Evolutionary conservation across 2,888 invertebrate genomes (phyloP).

Genomic region (Eupeodes latifasciatus): DNA sequence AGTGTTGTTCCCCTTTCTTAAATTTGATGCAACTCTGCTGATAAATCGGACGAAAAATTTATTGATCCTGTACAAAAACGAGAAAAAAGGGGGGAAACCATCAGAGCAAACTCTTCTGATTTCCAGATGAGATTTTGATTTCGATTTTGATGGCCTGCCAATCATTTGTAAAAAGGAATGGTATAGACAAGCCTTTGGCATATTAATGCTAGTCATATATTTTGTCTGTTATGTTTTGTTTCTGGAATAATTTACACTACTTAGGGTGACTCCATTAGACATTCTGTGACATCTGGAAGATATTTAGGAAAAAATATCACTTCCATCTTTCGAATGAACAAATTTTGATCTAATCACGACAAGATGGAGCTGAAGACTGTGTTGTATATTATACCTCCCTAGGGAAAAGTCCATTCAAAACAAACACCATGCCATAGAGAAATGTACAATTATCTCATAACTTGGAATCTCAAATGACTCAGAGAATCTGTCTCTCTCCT

Average conservation of each 20-base stretch:
- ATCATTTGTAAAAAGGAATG: slow-evolving; percentile 49
- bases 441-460: slow-evolving; percentile 45
- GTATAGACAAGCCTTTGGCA: slow-evolving; percentile 63
- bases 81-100: slow-evolving; percentile 3
- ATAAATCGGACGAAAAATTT: slow-evolving; percentile 70
- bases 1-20: neutral
- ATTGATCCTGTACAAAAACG: slow-evolving; percentile 63
- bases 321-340: slow-evolving; percentile 46
- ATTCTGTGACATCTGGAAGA: slow-evolving; percentile 49
- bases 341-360: slow-evolving; percentile 32
- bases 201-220: slow-evolving; percentile 40
- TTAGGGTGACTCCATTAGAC: slow-evolving; percentile 48
- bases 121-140: slow-evolving; percentile 52
- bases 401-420: slow-evolving; percentile 55
- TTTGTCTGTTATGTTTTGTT: neutral
- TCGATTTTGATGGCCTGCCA: slow-evolving; percentile 75
- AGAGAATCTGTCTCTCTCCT: slow-evolving; percentile 28
- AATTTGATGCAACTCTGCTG: slow-evolving; percentile 40
- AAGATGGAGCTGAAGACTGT: slow-evolving; percentile 4
- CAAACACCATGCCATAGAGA: neutral
- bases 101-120: slow-evolving; percentile 13
- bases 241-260: slow-evolving; percentile 42
- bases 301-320: slow-evolving; percentile 42
- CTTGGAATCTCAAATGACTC: slow-evolving; percentile 46
- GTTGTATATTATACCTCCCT: slow-evolving; percentile 34